phyloP scores from a whole-genome alignment of 2,888 invertebrate species.

The Ramazzottius varieornatus region DNA sequence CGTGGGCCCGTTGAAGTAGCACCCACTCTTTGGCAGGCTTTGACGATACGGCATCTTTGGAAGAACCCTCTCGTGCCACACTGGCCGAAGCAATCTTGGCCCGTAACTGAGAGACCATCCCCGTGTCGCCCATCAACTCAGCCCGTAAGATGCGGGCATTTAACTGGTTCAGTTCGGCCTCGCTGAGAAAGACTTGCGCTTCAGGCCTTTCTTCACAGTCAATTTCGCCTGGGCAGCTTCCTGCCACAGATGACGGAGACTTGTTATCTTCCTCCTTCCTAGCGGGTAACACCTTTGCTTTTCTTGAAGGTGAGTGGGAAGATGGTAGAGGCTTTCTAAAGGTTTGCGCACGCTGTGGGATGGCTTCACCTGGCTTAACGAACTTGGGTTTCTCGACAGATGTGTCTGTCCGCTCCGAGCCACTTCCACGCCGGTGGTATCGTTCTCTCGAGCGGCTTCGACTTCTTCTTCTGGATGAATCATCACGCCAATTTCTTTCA shows the following conservation, averaged over 20 bases:
- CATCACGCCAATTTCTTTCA: neutral
- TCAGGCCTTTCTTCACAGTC: no score
- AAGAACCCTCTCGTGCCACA: constrained; percentile 22
- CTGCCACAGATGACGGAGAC: no score
- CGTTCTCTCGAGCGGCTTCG: no score
- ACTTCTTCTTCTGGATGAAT: no score
- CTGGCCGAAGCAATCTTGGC: constrained; percentile 43
- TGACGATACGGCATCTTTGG: constrained; percentile 7
- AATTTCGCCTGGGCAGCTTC: no score
- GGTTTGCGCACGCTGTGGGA: no score
- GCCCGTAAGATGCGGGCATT: constrained; percentile 74
- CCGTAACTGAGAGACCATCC: constrained; percentile 41
- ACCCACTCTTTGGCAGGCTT: neutral
- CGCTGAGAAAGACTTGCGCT: constrained; percentile 27
- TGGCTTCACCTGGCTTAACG: neutral
- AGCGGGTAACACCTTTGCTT: neutral
- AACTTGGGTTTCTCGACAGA: neutral
- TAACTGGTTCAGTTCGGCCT: constrained; percentile 63
- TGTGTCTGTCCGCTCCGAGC: no score
- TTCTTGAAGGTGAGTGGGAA: neutral
- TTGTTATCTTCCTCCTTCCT: neutral
- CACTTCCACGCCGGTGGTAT: no score
- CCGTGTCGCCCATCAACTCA: constrained; percentile 60
- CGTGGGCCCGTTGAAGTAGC: neutral
- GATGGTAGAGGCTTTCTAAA: no score